Percentiles rank a stretch among this genome's conserved stretches.
phyloP scores from a whole-genome alignment of 2,113 vertebrate genomes.

The Tragulus kanchil region DNA sequence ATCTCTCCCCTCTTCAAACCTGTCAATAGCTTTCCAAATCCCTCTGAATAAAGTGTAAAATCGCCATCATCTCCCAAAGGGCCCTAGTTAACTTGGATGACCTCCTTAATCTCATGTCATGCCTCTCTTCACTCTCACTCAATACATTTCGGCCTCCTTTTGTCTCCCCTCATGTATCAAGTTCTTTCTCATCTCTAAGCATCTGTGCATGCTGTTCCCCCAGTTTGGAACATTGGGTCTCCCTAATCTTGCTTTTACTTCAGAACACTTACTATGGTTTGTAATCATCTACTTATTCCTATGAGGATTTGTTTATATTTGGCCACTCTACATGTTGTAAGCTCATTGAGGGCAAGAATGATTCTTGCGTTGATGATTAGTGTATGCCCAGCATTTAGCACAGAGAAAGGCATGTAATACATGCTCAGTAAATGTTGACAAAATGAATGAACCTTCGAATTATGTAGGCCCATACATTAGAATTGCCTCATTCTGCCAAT shows the following conservation, averaged over 20 bases:
- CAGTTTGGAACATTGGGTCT: not conserved
- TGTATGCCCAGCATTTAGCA: constrained; percentile 5
- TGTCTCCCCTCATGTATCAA: not conserved
- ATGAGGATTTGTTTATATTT: not conserved
- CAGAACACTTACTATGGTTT: constrained; percentile 1
- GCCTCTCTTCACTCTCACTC: not conserved
- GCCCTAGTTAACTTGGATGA: constrained; percentile 1
- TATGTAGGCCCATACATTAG: not conserved
- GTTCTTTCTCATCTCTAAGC: not conserved
- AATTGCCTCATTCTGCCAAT: not conserved
- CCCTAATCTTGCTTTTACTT: constrained; percentile 56
- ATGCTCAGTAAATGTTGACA: constrained; percentile 36
- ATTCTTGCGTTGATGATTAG: not conserved
- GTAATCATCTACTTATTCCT: not conserved
- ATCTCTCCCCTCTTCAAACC: not conserved
- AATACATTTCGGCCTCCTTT: constrained; percentile 30
- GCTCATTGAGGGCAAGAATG: not conserved
- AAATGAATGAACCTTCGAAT: constrained; percentile 50
- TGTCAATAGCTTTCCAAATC: not conserved
- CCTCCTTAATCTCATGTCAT: constrained; percentile 33
- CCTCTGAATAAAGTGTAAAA: constrained; percentile 44
- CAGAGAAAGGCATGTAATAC: not conserved
- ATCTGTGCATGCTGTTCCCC: not conserved
- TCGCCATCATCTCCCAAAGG: not conserved
- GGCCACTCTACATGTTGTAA: not conserved